Evolutionary conservation across 1,140 invertebrate genomes (phyloP).

Genomic region (Bombus affinis): DNA sequence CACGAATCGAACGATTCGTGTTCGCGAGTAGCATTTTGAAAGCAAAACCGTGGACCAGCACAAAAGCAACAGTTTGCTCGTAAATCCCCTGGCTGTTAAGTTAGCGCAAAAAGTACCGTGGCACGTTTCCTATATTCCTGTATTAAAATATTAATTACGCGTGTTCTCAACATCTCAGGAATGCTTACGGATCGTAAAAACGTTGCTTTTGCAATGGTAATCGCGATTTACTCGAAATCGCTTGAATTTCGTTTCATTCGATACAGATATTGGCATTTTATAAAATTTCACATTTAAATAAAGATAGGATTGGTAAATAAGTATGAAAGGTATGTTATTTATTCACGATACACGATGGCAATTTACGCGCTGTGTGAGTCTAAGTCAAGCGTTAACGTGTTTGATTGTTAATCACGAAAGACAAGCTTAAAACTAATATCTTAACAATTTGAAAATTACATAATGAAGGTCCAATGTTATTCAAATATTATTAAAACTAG

Average conservation of each 20-base stretch:
- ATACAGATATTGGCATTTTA: no score
- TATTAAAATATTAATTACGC: constrained; percentile 37
- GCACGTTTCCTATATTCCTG: background rate
- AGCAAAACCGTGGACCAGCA: constrained; percentile 1
- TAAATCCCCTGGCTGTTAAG: constrained; percentile 36
- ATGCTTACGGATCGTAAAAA: no score
- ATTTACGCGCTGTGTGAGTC: background rate
- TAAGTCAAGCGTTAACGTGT: background rate
- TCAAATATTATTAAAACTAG: no score
- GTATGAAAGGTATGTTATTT: background rate
- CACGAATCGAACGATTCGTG: background rate
- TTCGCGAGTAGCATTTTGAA: background rate
- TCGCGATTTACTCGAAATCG: background rate
- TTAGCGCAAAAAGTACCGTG: constrained; percentile 4
- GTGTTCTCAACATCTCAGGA: no score
- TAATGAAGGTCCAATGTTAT: no score
- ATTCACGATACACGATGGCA: background rate
- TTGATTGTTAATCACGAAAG: background rate
- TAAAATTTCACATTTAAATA: no score
- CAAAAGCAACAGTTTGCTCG: constrained; percentile 52
- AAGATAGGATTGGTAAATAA: background rate
- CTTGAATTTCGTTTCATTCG: background rate
- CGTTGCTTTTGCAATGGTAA: background rate
- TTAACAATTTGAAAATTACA: no score
- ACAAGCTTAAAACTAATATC: background rate